Conservation (phyloP, 2,888 invertebrate genomes). For the Dryobota labecula region DNA sequence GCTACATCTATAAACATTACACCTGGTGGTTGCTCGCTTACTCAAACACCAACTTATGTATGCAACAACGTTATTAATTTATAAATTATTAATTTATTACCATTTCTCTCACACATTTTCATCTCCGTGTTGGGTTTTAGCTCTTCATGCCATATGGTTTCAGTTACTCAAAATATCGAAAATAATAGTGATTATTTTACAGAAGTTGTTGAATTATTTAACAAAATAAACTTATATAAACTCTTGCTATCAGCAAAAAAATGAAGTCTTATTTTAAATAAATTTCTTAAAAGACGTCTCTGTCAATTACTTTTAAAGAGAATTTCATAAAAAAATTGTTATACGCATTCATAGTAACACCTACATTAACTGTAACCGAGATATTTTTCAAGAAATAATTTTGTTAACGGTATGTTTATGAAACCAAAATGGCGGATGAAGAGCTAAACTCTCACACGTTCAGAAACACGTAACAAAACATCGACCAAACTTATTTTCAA, state of each 20-base stretch:
- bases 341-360: not conserved
- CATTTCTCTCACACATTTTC: slow-evolving; percentile 38
- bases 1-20: slow-evolving; percentile 72
- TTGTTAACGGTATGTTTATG: not conserved
- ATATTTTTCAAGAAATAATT: not conserved
- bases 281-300: not conserved
- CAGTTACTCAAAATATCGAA: not conserved
- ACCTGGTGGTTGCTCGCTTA: slow-evolving; percentile 74
- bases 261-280: not conserved
- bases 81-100: slow-evolving; percentile 32
- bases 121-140: slow-evolving; percentile 43
- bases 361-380: not conserved
- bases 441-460: slow-evolving; percentile 39
- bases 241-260: too few species aligned
- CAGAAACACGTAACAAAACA: slow-evolving; percentile 34
- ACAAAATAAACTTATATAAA: not conserved
- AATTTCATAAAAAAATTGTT: not conserved
- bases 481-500: slow-evolving; percentile 53
- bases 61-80: slow-evolving; percentile 48
- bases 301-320: not conserved
- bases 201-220: too few species aligned
- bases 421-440: slow-evolving; percentile 12
- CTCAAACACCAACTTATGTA: slow-evolving; percentile 65
- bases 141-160: slow-evolving; percentile 7
- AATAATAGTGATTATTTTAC: not conserved